Base-by-base conservation (phyloP, 2,888 invertebrate species). In the Drosophila paramelanica region DNA sequence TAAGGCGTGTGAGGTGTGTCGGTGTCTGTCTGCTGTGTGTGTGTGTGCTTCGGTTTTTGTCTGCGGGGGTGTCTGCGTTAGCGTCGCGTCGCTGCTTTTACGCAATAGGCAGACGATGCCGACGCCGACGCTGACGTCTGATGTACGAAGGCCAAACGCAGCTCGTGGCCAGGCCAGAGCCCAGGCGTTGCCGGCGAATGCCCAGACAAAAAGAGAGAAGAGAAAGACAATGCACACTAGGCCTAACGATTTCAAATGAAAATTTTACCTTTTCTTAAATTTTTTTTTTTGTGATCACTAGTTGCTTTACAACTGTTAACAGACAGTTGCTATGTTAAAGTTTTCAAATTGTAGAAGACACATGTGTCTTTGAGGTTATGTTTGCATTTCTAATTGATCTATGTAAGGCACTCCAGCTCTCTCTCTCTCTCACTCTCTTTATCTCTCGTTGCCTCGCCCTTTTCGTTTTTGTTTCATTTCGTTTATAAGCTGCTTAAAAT, bases 31-130 rank as follows among this genome's bases (percentile, higher is more conserved):
- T n/a, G 43, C 7, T 8, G 27, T 27, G 49, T 46, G 25, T 58
- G 56, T 46, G 50, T 52, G 23, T 23, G 23, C 45, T 42, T 55
- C 25, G 71, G 52, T 55, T 57, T 57, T 46, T 74, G 81, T 80
- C 80, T 80, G 81, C 71, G 81, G 67, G 73, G 84, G 79, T 82
- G 80, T 83, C 73, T 79, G 68, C 53, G 43, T 57, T 55, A 27
- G 45, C 57, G 41, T 49, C 6, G 58, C 76, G 55, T 62, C 71
- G 72, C 79, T 79, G 79, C 72, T 70, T 81, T 84, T 78, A 81
- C 85, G 85, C 82, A 81, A 84, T 81, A 81, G 81, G 47, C 79
- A 73, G 73, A 67, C 70, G 61, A 47, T 72, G 69, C 25, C 14
- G 43, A 61, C 47, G 67, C 45, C 33, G 61, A 46, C 41, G 51